Conservation (phyloP, 2,113 vertebrate species). For the Oreochromis niloticus region DNA sequence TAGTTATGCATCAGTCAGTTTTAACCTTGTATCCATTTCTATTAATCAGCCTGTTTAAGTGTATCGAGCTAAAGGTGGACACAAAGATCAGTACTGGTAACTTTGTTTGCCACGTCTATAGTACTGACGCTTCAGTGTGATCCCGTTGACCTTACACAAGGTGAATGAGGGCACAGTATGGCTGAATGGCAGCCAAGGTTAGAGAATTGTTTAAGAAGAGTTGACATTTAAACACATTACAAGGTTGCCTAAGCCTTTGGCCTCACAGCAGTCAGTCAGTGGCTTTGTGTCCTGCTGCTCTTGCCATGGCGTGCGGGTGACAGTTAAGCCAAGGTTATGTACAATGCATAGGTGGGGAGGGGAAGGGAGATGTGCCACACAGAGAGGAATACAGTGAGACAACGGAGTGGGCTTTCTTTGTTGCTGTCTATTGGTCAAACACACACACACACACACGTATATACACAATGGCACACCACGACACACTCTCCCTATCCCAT, state of each 20-base stretch:
- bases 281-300: conserved; percentile 16
- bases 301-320: background rate
- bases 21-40: background rate
- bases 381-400: background rate
- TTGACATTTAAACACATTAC: conserved; percentile 33
- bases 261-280: conserved; percentile 1
- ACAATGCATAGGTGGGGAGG: background rate
- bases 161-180: background rate
- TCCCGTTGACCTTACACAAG: background rate
- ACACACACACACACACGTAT: background rate
- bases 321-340: background rate
- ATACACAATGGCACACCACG: background rate
- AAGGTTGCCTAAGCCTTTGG: background rate
- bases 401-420: background rate
- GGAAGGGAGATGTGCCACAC: background rate
- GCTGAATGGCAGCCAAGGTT: conserved; percentile 1
- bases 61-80: background rate
- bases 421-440: background rate
- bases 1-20: background rate
- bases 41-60: background rate
- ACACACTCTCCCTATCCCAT: background rate
- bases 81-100: background rate
- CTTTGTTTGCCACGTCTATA: background rate
- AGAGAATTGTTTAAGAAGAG: conserved; percentile 6
- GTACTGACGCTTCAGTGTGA: background rate